A percentile compares a stretch with the other conserved stretches of the same genome.
Evolutionary conservation across 92 coral and sea anemone genomes (phyloP).

Genomic region (Bergia sp.): DNA sequence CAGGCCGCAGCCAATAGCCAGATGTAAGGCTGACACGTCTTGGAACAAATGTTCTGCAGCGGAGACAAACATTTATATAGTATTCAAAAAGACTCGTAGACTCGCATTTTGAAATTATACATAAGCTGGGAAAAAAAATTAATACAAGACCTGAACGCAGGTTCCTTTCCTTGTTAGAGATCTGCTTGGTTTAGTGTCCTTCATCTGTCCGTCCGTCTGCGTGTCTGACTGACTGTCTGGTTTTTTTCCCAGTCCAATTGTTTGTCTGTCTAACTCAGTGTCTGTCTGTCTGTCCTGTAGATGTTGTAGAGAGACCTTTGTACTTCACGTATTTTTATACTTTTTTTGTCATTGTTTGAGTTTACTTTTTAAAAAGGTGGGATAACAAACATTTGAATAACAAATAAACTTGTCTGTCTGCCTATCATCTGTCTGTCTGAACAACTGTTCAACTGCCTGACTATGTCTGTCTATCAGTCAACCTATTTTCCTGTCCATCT

Average conservation of each 20-base stretch:
- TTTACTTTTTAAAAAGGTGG: no score
- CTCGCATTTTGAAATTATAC: neutral
- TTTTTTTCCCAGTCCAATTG: no score
- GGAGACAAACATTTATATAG: neutral
- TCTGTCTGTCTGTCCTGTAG: neutral
- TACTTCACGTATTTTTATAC: no score
- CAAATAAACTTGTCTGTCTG: neutral
- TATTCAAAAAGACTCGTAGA: no score
- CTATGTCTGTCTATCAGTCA: neutral
- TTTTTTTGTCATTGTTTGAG: neutral
- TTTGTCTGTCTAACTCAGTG: neutral
- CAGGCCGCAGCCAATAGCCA: constrained; percentile 1
- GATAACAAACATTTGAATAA: no score
- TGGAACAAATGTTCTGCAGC: neutral
- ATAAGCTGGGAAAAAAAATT: no score
- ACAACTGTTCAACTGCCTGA: neutral
- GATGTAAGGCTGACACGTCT: neutral
- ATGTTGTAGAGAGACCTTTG: no score
- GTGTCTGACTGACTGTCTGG: neutral
- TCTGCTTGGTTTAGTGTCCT: no score
- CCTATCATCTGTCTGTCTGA: neutral
- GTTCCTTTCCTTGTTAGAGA: no score
- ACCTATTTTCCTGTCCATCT: no score
- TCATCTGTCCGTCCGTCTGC: neutral
- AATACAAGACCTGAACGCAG: no score